Conservation (phyloP, 2,113 vertebrate genomes). For the Felis chaus region DNA sequence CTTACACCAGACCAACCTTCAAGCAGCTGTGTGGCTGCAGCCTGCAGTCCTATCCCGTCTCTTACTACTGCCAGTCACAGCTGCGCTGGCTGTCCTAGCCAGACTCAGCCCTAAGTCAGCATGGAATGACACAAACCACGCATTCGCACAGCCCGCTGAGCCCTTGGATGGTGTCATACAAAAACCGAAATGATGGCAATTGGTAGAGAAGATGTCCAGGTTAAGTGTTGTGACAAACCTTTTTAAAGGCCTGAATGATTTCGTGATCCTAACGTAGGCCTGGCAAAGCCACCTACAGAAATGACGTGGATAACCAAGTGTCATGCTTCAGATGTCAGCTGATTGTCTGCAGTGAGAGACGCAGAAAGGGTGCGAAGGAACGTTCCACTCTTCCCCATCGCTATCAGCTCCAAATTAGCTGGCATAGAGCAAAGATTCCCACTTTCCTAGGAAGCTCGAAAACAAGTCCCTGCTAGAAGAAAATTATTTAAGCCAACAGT, state of each 20-base stretch:
- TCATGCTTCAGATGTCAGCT: not conserved
- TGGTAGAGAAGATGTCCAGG: slow-evolving; percentile 25
- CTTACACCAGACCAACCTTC: not conserved
- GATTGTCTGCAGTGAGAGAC: not conserved
- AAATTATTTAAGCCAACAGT: not conserved
- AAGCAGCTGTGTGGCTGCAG: not conserved
- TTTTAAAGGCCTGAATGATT: slow-evolving; percentile 46
- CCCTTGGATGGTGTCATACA: not conserved
- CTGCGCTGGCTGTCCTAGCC: not conserved
- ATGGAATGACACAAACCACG: not conserved
- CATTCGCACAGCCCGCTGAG: not conserved
- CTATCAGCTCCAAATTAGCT: not conserved
- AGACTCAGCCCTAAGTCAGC: not conserved
- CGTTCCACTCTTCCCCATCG: not conserved
- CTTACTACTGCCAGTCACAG: not conserved
- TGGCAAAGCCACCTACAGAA: slow-evolving; percentile 36
- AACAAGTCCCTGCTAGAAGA: not conserved
- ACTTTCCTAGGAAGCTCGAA: slow-evolving; percentile 9
- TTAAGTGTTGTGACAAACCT: slow-evolving; percentile 35
- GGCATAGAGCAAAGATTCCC: not conserved
- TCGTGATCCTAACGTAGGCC: not conserved
- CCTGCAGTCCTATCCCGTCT: not conserved
- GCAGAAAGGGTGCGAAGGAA: not conserved
- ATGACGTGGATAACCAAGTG: not conserved
- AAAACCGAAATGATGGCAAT: slow-evolving; percentile 19